phyloP scores from a whole-genome alignment of 1,140 invertebrate species.

The Zaprionus camerounensis region DNA sequence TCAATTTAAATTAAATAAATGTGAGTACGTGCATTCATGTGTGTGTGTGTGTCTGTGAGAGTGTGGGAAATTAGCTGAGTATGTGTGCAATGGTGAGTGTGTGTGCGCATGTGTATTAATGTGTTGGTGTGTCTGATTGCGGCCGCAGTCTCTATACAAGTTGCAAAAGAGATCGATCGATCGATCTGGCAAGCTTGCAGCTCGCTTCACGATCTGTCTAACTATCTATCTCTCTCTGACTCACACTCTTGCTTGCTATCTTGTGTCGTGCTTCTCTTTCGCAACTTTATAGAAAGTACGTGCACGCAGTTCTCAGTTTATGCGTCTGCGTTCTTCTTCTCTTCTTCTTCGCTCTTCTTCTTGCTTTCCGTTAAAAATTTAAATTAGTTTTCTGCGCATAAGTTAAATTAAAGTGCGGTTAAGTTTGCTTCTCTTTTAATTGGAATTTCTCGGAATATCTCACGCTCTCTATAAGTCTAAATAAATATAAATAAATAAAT shows the following conservation, averaged over 20 bases:
- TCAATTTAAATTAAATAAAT: constrained; percentile 71
- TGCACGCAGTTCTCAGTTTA: constrained; percentile 53
- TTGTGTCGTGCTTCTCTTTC: constrained; percentile 55
- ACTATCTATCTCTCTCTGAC: constrained; percentile 28
- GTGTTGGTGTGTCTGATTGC: constrained; percentile 48
- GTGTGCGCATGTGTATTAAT: constrained; percentile 33
- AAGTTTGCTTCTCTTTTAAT: constrained; percentile 34
- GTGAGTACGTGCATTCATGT: constrained; percentile 56
- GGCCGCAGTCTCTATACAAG: constrained; percentile 82
- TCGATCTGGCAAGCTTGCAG: constrained; percentile 25
- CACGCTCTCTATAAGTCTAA: constrained; percentile 74
- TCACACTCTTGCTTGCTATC: not conserved
- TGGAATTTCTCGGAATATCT: constrained; percentile 44
- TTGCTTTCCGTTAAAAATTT: constrained; percentile 15
- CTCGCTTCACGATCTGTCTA: constrained; percentile 27
- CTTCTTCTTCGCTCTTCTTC: constrained; percentile 29
- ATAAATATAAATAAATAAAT: constrained; percentile 83
- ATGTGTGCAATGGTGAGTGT: constrained; percentile 36
- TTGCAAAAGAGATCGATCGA: constrained; percentile 71
- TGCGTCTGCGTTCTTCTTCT: constrained; percentile 29
- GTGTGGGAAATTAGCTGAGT: constrained; percentile 31
- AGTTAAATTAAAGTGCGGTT: constrained; percentile 4
- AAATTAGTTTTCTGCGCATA: constrained; percentile 6
- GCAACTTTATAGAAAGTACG: constrained; percentile 83
- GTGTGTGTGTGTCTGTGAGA: constrained; percentile 33